Evolutionary conservation across 2,113 vertebrate genomes (phyloP).

Genomic region (Tachysurus fulvidraco): DNA sequence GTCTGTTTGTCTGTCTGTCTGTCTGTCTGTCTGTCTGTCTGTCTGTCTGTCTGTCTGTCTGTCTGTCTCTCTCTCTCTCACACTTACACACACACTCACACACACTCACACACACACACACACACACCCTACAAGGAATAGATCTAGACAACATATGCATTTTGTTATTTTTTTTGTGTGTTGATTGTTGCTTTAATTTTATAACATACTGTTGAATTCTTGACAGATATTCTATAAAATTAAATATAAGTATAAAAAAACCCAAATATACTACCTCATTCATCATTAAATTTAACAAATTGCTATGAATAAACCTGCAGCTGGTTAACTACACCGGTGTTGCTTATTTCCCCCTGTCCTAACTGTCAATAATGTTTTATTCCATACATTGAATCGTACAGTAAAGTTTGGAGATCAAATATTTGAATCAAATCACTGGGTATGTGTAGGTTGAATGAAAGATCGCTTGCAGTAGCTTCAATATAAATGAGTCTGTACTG

Average conservation of each 20-base stretch:
- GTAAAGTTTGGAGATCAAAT: background rate
- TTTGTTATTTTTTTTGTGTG: background rate
- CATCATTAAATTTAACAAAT: background rate
- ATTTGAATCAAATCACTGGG: background rate
- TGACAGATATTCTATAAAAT: background rate
- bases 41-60: background rate
- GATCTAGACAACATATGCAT: background rate
- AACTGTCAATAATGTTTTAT: background rate
- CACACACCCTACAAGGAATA: background rate
- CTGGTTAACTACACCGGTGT: background rate
- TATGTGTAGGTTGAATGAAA: background rate
- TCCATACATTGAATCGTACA: background rate
- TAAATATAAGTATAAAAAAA: background rate
- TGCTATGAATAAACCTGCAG: background rate
- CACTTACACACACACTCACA: background rate
- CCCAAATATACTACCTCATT: background rate
- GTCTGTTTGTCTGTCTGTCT: background rate
- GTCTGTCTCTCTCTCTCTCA: background rate
- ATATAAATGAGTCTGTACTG: conserved; percentile 27
- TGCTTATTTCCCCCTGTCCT: background rate
- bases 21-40: background rate
- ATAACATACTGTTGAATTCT: background rate
- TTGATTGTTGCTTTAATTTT: background rate
- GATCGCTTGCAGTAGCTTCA: conserved; percentile 15
- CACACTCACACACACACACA: background rate